Base-by-base conservation (phyloP, 1,140 invertebrate species). In the Bombus huntii region DNA sequence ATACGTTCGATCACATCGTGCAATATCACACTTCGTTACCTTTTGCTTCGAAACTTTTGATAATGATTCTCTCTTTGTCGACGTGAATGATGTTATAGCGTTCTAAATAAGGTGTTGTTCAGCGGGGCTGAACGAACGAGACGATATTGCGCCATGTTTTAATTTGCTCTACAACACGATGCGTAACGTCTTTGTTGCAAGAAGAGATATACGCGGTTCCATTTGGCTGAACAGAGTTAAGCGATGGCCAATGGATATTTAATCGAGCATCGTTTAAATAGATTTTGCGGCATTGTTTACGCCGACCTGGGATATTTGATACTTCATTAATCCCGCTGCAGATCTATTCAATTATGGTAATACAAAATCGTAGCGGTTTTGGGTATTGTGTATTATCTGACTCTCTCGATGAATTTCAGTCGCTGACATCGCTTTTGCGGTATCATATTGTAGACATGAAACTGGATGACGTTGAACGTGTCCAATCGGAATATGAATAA, bases 281-380 rank as follows among this genome's bases (percentile, higher is more conserved):
- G 53, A 62, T 84, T 80, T 72, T 22, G 66, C 53, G 53, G 66
- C 34, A 84, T 80, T 84, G 76, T 80, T 84, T 84, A 84, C 53
- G 39, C 47, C 25, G 66, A 18, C n/a, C 12, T 3, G 57, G 62
- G 76, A 80, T 80, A 80, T 84, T 79, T 84, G 37, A 72, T 72
- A 84, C 71, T 84, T 79, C 76, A 72, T 84, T 79, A 84, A 70
- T 57, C 8, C 65, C 39, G 18, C 0, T 13, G n/a, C 31, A 13
- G 47, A 84, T 80, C 68, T 80, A 62, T 62, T 80, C 76, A 84
- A 84, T 84, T 84, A 72, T 79, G 66, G 22, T 62, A 72, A 84
- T 84, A 53, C 31, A 68, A 53, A 84, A 79, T 84, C 62, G 65
- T 28, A 57, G 25, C 13, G 37, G 37, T 34, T 77, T 47, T 25